Evolutionary conservation across 2,113 vertebrate genomes (phyloP).

Genomic region (Stomatorhinus ivindoensis): DNA sequence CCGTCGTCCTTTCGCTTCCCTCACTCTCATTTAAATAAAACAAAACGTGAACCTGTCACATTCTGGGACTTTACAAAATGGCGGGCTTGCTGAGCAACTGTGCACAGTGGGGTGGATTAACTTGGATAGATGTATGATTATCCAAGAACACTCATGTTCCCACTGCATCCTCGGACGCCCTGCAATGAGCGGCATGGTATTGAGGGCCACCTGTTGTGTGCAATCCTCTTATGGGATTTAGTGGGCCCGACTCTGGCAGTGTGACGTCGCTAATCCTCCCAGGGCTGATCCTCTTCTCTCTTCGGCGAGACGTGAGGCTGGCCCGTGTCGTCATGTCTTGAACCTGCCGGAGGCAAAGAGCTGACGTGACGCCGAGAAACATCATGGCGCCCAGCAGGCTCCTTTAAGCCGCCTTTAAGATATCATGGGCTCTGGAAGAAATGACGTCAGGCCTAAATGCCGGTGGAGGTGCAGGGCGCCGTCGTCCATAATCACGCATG

Average conservation of each 20-base stretch:
- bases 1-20: neutral
- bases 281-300: neutral
- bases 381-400: neutral
- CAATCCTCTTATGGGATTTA: constrained; percentile 20
- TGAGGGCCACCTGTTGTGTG: neutral
- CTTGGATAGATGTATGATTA: neutral
- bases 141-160: neutral
- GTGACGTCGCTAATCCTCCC: neutral
- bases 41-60: neutral
- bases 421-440: neutral
- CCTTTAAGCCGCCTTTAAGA: neutral
- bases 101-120: neutral
- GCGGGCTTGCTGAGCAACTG: neutral
- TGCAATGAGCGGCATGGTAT: neutral
- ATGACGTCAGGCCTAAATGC: neutral
- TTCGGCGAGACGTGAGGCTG: neutral
- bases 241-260: neutral
- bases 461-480: neutral
- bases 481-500: neutral
- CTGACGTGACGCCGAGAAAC: neutral
- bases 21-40: neutral
- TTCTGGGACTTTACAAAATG: neutral
- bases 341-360: neutral
- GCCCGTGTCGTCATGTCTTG: neutral
- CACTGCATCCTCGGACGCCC: neutral